Base-by-base conservation (phyloP, 1,140 invertebrate species). In the Mamestra configurata region DNA sequence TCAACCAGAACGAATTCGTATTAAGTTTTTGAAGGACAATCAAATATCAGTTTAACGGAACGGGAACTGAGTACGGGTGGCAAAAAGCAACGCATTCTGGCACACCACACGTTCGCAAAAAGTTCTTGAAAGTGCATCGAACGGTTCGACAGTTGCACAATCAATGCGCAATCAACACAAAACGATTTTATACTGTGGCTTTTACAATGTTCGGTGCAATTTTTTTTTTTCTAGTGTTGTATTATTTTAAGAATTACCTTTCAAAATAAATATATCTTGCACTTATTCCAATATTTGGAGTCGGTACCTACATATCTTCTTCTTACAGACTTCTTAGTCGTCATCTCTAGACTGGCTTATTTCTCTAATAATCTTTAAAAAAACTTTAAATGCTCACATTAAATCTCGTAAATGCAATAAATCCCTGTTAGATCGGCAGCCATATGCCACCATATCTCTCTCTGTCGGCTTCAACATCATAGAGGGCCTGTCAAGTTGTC, bases 161-260 rank as follows among this genome's bases (percentile, higher is more conserved):
- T 76, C 73, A 76, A 76, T 64, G 57, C 40, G 55, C 73, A 76
- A 61, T 76, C 73, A 76, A 64, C 73, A 76, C 73, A 35, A 49
- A 76, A 51, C 55, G 37, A 57, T 76, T 76, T 76, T 59, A 43
- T 24, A 75, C 51, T 27, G 35, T 43, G 20, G 20, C 6, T n/a
- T 59, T 75, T 75, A 43, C 53, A 75, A 24, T 70, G 11, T 20
- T 70, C 66, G 20, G 43, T 22, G 11, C 3, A 15, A 6, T 20
- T 5, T 24, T 27, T 4, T 15, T 31, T 49, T 46, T 70, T 24
- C n/a, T 7, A 10, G 35, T 40, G 11, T 31, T 27, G 6, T 31
- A 10, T 13, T 7, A 24, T 11, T 55, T 55, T 20, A 11, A 8
- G 53, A 3, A 7, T 27, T 57, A 15, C 4, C 10, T 40, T 40